Evolutionary conservation across 1,140 invertebrate species (phyloP).

Genomic region (Philotrypesis tridentata): DNA sequence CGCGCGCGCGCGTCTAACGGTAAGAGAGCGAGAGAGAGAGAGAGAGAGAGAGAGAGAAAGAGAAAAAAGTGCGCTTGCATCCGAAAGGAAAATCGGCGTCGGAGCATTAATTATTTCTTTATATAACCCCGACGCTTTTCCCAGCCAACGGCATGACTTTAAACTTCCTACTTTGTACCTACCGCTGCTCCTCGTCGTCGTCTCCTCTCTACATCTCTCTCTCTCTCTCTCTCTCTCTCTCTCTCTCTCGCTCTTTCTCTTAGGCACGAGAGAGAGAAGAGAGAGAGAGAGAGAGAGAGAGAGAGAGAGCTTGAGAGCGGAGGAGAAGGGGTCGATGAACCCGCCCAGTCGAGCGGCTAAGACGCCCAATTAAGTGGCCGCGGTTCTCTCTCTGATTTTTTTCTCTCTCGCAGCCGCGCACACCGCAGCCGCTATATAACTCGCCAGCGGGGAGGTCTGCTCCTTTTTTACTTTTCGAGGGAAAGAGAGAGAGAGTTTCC

Average conservation of each 20-base stretch:
- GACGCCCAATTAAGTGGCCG: conserved; percentile 45
- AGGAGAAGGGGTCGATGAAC: conserved; percentile 36
- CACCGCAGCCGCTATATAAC: too few relatives aligned
- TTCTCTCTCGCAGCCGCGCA: not conserved
- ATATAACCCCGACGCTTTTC: conserved; percentile 25
- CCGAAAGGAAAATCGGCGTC: not conserved
- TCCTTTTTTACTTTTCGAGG: not conserved
- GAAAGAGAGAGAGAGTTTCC: too few relatives aligned
- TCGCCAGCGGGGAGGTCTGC: not conserved
- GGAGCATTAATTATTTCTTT: conserved; percentile 44
- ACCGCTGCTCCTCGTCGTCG: not conserved
- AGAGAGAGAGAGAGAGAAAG: not conserved
- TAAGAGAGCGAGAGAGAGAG: not conserved
- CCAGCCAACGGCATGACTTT: conserved; percentile 22
- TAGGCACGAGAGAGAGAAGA: too few relatives aligned
- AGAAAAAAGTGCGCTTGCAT: not conserved
- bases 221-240: conserved; percentile 24
- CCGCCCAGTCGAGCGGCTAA: conserved; percentile 37
- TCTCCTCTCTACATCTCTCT: conserved; percentile 5
- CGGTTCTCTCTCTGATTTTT: conserved; percentile 43
- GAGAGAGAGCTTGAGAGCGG: not conserved
- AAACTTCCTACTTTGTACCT: conserved; percentile 48
- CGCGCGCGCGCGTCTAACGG: too few relatives aligned
- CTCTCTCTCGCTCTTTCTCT: conserved; percentile 22
- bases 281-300: too few relatives aligned